Evolutionary conservation across 2,113 vertebrate species (phyloP).

Genomic region (Campylomormyrus numenius): DNA sequence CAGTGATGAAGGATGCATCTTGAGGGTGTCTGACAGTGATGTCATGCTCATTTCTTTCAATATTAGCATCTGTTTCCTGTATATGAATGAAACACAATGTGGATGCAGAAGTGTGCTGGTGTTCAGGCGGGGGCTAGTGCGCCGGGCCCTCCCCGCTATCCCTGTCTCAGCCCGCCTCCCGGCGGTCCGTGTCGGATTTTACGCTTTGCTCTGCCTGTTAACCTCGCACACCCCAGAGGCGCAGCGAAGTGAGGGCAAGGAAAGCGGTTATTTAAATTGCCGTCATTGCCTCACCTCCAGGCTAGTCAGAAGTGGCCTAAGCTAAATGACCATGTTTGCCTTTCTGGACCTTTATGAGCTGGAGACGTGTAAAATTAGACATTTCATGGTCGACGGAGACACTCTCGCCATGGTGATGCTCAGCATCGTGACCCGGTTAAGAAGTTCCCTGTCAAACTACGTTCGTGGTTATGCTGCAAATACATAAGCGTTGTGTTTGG

Average conservation of each 20-base stretch:
- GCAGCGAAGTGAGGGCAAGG: neutral
- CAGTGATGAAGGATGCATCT: neutral
- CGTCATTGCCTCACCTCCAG: neutral
- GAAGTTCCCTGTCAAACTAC: neutral
- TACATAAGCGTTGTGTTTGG: neutral
- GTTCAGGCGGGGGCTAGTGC: neutral
- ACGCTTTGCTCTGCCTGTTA: neutral
- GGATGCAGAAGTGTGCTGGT: neutral
- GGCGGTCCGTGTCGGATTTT: neutral
- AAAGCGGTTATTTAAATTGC: neutral
- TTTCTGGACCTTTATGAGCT: constrained; percentile 43
- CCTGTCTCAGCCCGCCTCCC: neutral
- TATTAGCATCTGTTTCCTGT: neutral
- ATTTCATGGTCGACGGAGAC: constrained; percentile 47
- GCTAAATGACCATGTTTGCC: constrained; percentile 34
- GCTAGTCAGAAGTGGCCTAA: neutral
- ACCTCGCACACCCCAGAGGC: neutral
- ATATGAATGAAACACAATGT: neutral
- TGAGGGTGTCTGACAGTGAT: neutral
- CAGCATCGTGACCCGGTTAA: neutral
- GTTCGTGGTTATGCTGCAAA: neutral
- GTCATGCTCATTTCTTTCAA: neutral
- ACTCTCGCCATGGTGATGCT: neutral
- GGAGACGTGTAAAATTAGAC: constrained; percentile 61
- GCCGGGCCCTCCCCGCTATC: neutral